These are phyloP conservation scores for Podotricha telesiphe DNA, from an alignment of 2,888 invertebrate species.

Conservation along the genomic window DNA sequence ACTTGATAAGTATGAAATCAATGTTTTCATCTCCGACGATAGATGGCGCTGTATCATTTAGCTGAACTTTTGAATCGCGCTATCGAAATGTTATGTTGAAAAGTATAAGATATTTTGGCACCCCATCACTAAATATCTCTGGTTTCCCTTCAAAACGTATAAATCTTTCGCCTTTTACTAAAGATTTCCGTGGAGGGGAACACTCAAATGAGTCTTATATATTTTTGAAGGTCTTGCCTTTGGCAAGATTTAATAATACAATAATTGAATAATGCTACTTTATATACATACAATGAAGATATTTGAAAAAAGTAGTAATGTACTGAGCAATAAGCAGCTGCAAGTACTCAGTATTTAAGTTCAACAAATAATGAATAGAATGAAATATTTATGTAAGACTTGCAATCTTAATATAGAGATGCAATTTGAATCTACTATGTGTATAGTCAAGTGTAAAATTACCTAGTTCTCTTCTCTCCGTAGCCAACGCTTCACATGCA, in stretches of 20 bases:
- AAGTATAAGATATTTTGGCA: not conserved
- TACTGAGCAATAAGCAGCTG: no score
- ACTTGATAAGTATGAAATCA: no score
- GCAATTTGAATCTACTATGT: not conserved
- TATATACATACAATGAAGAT: no score
- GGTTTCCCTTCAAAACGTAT: conserved; percentile 66
- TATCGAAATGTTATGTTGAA: not conserved
- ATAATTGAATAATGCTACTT: no score
- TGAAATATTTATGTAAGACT: no score
- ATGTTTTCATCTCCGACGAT: not conserved
- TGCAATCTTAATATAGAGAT: no score
- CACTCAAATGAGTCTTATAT: conserved; percentile 86
- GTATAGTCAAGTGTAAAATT: not conserved
- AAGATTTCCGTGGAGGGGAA: conserved; percentile 90
- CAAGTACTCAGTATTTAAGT: no score
- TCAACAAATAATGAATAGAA: no score
- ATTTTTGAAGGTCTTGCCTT: conserved; percentile 31
- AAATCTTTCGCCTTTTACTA: conserved; percentile 92
- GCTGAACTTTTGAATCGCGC: conserved; percentile 6
- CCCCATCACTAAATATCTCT: not conserved
- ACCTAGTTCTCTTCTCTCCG: conserved; percentile 91
- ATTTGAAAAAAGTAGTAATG: no score
- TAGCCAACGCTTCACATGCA: conserved; percentile 94
- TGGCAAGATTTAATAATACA: conserved; percentile 9
- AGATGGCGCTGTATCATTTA: conserved; percentile 9